These are phyloP conservation scores for Apodemus agrarius DNA, from an alignment of 2,797 vertebrate species.

Conservation along the genomic window DNA sequence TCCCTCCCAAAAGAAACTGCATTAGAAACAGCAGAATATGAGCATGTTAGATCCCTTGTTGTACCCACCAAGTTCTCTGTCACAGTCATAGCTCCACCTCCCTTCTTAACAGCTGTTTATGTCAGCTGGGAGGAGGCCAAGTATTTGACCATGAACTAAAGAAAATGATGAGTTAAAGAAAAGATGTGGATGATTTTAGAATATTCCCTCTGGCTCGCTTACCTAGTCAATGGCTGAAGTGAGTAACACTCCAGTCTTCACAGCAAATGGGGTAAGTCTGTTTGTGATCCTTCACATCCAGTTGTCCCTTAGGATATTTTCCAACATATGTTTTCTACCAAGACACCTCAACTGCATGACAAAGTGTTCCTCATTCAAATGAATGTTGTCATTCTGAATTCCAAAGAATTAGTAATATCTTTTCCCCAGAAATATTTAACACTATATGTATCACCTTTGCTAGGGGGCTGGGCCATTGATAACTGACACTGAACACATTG, in stretches of 20 bases:
- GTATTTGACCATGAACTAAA: background rate
- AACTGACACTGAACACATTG: background rate
- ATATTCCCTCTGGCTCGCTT: background rate
- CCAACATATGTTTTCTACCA: background rate
- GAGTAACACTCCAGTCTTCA: background rate
- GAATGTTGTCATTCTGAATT: background rate
- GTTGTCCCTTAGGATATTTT: background rate
- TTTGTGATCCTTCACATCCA: background rate
- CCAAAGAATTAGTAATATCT: background rate
- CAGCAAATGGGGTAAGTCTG: background rate
- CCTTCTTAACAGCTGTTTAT: background rate
- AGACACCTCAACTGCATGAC: background rate
- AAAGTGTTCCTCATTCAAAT: background rate
- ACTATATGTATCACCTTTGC: background rate
- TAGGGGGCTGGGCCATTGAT: background rate
- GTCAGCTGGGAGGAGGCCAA: background rate
- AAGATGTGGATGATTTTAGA: background rate
- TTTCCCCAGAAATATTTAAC: background rate
- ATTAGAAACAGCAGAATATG: background rate
- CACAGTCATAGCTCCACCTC: background rate
- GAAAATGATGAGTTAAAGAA: background rate
- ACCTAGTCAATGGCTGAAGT: background rate
- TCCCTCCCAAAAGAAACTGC: background rate
- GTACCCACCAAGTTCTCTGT: background rate
- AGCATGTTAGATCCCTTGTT: background rate